These are phyloP conservation scores for Psilopsiagon aurifrons DNA, from an alignment of 2,113 vertebrate species.

Conservation along the genomic window DNA sequence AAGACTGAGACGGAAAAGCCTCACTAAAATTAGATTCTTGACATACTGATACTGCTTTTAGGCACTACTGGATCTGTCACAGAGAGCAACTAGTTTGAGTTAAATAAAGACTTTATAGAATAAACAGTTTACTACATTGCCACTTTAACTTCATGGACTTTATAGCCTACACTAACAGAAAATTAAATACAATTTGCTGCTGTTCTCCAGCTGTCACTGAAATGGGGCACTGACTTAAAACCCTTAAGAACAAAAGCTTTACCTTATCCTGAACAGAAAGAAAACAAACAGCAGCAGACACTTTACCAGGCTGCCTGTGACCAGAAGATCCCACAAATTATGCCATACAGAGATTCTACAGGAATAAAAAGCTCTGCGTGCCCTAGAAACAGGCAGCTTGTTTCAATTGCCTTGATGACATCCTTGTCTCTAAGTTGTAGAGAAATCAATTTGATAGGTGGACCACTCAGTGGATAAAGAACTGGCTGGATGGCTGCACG, in stretches of 20 bases:
- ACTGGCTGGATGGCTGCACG: no score
- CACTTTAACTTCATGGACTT: not conserved
- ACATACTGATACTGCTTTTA: not conserved
- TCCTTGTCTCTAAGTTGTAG: no score
- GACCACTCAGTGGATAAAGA: no score
- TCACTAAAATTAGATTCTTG: slow-evolving; percentile 32
- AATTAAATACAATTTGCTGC: not conserved
- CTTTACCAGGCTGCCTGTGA: not conserved
- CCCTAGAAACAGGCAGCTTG: not conserved
- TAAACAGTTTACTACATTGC: slow-evolving; percentile 15
- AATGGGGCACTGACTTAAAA: not conserved
- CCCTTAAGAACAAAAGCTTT: not conserved
- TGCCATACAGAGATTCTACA: not conserved
- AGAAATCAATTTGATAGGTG: no score
- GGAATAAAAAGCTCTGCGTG: not conserved
- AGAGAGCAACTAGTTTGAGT: slow-evolving; percentile 3
- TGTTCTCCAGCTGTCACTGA: not conserved
- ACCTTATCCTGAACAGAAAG: not conserved
- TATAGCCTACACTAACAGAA: not conserved
- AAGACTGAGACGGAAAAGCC: not conserved
- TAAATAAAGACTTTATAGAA: slow-evolving; percentile 9
- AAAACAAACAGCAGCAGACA: not conserved
- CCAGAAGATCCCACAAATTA: not conserved
- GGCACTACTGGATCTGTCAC: not conserved
- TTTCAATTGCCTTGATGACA: not conserved